Percentiles rank a stretch among this genome's conserved stretches.
These are phyloP conservation scores for Sturnira hondurensis DNA, from an alignment of 2,113 vertebrate genomes.

Conservation along the genomic window DNA sequence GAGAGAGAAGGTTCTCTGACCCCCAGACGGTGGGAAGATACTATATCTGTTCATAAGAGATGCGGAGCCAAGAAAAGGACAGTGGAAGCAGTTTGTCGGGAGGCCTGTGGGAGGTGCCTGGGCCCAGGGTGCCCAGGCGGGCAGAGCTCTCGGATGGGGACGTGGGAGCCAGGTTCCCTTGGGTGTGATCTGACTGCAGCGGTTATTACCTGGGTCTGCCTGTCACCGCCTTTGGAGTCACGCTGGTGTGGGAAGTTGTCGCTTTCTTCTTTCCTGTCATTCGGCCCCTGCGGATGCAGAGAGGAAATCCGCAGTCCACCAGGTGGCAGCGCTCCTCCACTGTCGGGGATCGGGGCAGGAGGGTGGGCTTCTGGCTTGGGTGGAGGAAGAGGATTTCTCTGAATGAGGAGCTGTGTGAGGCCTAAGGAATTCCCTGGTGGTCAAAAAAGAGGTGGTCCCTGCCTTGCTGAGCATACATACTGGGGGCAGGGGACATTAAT, in stretches of 20 bases:
- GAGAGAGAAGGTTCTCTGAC: neutral
- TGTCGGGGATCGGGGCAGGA: neutral
- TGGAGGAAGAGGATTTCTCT: neutral
- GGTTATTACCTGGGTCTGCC: rapidly evolving
- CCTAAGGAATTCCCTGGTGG: neutral
- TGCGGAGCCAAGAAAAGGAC: neutral
- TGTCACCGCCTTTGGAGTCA: rapidly evolving
- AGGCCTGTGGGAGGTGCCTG: neutral
- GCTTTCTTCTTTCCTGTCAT: neutral
- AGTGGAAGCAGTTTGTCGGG: neutral
- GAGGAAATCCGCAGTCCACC: neutral
- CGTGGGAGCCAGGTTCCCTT: rapidly evolving
- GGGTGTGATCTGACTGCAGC: neutral
- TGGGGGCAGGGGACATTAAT: neutral
- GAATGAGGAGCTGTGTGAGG: neutral
- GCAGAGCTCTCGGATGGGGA: neutral
- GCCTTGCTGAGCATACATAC: neutral
- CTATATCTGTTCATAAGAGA: neutral
- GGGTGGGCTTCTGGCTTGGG: neutral
- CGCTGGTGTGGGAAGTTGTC: neutral
- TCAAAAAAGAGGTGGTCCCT: neutral
- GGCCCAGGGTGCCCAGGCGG: rapidly evolving
- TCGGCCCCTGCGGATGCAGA: rapidly evolving
- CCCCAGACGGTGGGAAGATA: neutral
- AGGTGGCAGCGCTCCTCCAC: neutral